phyloP scores from a whole-genome alignment of 2,797 vertebrate species.

The Hemitrygon akajei region DNA sequence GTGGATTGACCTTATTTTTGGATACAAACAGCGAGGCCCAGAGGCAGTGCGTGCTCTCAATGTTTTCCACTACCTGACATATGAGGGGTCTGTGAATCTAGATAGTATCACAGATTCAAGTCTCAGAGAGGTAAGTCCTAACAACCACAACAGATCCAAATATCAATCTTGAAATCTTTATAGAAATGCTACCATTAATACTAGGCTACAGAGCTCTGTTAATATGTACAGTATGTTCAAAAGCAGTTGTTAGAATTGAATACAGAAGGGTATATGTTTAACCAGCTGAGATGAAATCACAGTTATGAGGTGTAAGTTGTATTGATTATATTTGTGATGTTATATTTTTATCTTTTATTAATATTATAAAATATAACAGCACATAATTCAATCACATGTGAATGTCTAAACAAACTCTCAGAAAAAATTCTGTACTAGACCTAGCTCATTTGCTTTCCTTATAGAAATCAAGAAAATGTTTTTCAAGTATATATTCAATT shows the following conservation, averaged over 20 bases:
- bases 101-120: conserved; percentile 81
- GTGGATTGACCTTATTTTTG: conserved; percentile 99
- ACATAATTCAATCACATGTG: background rate
- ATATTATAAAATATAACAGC: background rate
- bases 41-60: conserved; percentile 92
- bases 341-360: background rate
- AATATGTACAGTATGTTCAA: background rate
- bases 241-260: background rate
- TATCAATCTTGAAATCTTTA: conserved; percentile 32
- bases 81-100: conserved; percentile 87
- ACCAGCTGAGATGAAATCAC: background rate
- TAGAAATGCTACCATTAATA: background rate
- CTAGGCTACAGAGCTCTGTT: background rate
- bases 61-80: conserved; percentile 92
- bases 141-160: background rate
- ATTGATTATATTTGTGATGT: background rate
- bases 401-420: background rate
- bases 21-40: conserved; percentile 95
- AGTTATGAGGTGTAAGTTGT: background rate
- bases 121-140: conserved; percentile 77
- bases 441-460: background rate
- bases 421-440: background rate
- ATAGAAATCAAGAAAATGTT: background rate
- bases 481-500: background rate
- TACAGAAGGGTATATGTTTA: background rate